Evolutionary conservation across 2,797 vertebrate genomes (phyloP).

Genomic region (Sciurus vulgaris): DNA sequence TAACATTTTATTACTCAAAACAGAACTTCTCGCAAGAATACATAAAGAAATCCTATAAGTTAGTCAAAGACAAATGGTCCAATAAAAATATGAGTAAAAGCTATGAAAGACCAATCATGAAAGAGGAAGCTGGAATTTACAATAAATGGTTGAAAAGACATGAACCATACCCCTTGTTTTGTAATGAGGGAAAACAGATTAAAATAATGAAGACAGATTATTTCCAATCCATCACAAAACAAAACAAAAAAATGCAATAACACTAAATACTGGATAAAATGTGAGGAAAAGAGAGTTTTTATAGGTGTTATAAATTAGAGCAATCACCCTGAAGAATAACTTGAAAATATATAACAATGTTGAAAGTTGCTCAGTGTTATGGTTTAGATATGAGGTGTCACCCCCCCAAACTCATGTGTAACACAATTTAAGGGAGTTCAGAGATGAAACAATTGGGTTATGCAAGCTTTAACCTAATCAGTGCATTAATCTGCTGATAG

Average conservation of each 20-base stretch:
- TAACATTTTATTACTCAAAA: neutral
- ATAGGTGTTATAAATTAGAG: neutral
- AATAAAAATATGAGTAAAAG: neutral
- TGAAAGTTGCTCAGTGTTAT: no score
- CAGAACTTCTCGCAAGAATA: neutral
- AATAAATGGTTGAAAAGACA: neutral
- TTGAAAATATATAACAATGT: neutral
- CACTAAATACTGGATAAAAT: neutral
- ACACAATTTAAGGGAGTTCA: no score
- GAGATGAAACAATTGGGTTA: no score
- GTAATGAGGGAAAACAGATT: neutral
- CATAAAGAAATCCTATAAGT: neutral
- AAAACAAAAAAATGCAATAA: neutral
- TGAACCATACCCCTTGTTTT: fast-evolving
- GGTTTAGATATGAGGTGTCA: no score
- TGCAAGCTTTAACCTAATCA: no score
- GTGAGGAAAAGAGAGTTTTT: neutral
- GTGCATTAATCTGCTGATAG: no score
- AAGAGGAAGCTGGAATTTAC: neutral
- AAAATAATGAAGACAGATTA: neutral
- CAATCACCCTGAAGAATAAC: neutral
- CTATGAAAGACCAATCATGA: neutral
- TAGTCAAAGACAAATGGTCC: neutral
- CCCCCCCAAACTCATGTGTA: no score
- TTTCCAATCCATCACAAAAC: neutral